Evolutionary conservation across 2,888 invertebrate genomes (phyloP).

Genomic region (Archips crataeganus): DNA sequence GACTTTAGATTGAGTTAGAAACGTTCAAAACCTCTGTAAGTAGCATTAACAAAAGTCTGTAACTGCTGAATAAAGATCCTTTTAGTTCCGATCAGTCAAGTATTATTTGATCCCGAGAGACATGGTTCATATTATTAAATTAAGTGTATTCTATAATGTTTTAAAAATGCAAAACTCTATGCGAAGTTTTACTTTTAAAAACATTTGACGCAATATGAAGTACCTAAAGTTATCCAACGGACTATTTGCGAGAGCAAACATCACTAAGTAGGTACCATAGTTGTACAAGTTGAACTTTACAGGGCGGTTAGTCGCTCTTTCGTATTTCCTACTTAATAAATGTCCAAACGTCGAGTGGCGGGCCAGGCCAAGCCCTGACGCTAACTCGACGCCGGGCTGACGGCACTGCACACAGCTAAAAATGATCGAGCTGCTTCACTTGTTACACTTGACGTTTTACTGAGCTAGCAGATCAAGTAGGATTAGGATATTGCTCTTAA

Average conservation of each 20-base stretch:
- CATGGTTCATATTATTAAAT: not conserved
- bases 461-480: conserved; percentile 49
- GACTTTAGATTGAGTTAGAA: too few relatives aligned
- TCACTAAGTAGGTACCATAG: conserved; percentile 51
- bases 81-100: too few relatives aligned
- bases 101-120: too few relatives aligned
- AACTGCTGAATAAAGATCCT: too few relatives aligned
- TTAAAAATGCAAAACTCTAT: not conserved
- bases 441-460: conserved; percentile 52
- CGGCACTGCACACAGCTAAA: conserved; percentile 63
- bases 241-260: conserved; percentile 46
- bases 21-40: too few relatives aligned
- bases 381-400: conserved; percentile 73
- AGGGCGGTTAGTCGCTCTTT: conserved; percentile 52
- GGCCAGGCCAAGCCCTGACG: conserved; percentile 59
- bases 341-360: conserved; percentile 58
- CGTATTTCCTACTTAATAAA: conserved; percentile 75
- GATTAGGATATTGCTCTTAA: conserved; percentile 42
- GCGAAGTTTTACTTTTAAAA: conserved; percentile 5
- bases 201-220: not conserved
- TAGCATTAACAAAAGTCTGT: too few relatives aligned
- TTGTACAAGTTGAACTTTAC: conserved; percentile 54
- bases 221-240: conserved; percentile 8
- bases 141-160: not conserved
- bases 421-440: conserved; percentile 61